Evolutionary conservation across 2,113 vertebrate species (phyloP).

Genomic region (Podocnemis expansa): DNA sequence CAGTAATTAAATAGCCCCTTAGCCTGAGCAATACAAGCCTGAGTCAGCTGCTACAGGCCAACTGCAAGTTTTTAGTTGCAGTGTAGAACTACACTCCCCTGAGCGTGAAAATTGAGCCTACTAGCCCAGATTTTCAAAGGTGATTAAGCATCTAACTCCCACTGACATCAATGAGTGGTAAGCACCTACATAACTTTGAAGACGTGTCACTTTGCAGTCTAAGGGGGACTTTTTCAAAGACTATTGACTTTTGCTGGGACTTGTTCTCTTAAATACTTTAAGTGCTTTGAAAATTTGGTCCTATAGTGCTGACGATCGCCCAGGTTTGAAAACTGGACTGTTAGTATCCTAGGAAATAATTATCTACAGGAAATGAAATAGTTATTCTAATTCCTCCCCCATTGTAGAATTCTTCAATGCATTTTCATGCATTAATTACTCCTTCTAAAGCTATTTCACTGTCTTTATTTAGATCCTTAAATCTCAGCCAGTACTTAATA

Average conservation of each 20-base stretch:
- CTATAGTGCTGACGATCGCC: neutral
- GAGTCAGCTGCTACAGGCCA: neutral
- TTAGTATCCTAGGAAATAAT: neutral
- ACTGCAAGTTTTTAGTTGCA: neutral
- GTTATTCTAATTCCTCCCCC: neutral
- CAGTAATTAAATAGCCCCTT: neutral
- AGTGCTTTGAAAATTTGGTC: neutral
- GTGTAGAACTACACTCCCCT: neutral
- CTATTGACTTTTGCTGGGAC: neutral
- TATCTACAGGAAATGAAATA: neutral
- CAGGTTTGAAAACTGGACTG: neutral
- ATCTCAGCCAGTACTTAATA: neutral
- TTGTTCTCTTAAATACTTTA: neutral
- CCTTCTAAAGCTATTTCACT: neutral
- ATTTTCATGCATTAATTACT: neutral
- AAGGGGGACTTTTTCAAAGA: neutral
- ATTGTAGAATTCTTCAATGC: neutral
- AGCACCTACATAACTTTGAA: neutral
- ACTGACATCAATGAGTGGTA: neutral
- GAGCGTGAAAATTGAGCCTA: neutral
- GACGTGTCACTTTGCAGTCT: no score
- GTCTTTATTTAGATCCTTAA: neutral
- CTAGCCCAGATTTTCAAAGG: neutral
- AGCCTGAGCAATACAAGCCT: neutral
- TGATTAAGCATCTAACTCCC: neutral